phyloP scores from a whole-genome alignment of 1,140 invertebrate genomes.

The Drosophila quadrilineata region DNA sequence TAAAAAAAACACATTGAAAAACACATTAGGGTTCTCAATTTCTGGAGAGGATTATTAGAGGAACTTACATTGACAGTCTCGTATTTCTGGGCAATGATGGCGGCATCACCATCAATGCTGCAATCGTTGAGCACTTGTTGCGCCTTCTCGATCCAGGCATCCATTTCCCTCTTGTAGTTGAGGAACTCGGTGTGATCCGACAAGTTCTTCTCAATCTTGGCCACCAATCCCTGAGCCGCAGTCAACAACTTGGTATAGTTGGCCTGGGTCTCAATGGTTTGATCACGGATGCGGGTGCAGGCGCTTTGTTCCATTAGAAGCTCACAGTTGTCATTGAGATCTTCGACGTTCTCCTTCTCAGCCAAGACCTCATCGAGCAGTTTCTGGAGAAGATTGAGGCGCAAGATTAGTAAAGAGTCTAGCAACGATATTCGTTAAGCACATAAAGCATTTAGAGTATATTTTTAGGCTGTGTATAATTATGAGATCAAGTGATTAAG shows the following conservation, averaged over 20 bases:
- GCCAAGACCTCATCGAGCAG: constrained; percentile 89
- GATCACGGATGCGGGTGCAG: constrained; percentile 90
- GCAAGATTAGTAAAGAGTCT: constrained; percentile 17
- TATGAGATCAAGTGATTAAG: constrained; percentile 54
- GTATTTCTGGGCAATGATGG: constrained; percentile 91
- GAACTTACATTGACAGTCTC: constrained; percentile 86
- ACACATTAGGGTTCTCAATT: neutral
- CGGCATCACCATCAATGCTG: constrained; percentile 89
- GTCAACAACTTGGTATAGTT: constrained; percentile 89
- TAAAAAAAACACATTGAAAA: constrained; percentile 45
- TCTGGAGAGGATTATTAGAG: neutral
- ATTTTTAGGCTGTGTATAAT: constrained; percentile 58
- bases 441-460: constrained; percentile 52
- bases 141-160: constrained; percentile 90
- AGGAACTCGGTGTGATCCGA: constrained; percentile 94
- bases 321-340: constrained; percentile 93
- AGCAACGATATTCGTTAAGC: too few species aligned
- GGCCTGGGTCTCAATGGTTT: constrained; percentile 91
- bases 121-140: constrained; percentile 91
- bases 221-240: constrained; percentile 89
- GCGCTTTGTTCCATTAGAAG: constrained; percentile 92
- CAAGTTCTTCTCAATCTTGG: constrained; percentile 92
- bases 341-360: constrained; percentile 90
- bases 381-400: constrained; percentile 78
- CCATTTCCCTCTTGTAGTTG: constrained; percentile 90